Percentiles rank a stretch among this genome's conserved stretches.
phyloP scores from a whole-genome alignment of 1,140 invertebrate species.

The Caenorhabditis briggsae region DNA sequence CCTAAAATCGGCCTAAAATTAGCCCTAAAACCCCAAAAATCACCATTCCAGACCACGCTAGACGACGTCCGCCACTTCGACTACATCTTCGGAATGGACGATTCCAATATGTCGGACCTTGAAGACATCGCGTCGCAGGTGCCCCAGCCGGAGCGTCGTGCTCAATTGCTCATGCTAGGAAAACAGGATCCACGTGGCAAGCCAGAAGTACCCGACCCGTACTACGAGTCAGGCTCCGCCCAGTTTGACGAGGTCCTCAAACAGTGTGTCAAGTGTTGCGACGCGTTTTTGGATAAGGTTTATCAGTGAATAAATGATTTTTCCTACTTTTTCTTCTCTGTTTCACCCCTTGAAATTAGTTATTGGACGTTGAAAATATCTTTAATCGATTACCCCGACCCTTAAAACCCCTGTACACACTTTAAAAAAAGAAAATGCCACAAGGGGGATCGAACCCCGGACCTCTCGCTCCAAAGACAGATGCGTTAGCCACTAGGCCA shows the following conservation, averaged over 20 bases:
- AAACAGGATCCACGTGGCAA: slow-evolving; percentile 86
- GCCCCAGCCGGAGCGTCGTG: slow-evolving; percentile 81
- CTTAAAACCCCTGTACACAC: too few relatives aligned
- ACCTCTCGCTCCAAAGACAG: too few relatives aligned
- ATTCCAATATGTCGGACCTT: slow-evolving; percentile 84
- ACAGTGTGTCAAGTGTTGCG: slow-evolving; percentile 47
- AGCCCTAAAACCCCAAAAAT: slow-evolving; percentile 13
- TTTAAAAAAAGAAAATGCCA: too few relatives aligned
- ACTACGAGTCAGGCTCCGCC: slow-evolving; percentile 82
- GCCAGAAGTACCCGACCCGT: slow-evolving; percentile 88
- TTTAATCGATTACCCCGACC: too few relatives aligned
- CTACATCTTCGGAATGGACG: slow-evolving; percentile 92
- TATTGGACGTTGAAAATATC: too few relatives aligned
- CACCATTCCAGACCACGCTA: slow-evolving; percentile 81
- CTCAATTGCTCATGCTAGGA: slow-evolving; percentile 85
- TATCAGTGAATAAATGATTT: neutral
- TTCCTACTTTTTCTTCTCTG: too few relatives aligned
- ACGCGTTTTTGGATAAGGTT: slow-evolving; percentile 25
- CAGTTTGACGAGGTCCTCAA: slow-evolving; percentile 60
- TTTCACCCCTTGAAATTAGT: too few relatives aligned
- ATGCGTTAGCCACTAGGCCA: too few relatives aligned
- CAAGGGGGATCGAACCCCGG: too few relatives aligned
- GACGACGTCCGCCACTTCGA: slow-evolving; percentile 86
- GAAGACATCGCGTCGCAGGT: slow-evolving; percentile 78
- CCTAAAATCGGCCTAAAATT: neutral